Conservation (phyloP, 2,888 invertebrate genomes). For the Tinea trinotella region DNA sequence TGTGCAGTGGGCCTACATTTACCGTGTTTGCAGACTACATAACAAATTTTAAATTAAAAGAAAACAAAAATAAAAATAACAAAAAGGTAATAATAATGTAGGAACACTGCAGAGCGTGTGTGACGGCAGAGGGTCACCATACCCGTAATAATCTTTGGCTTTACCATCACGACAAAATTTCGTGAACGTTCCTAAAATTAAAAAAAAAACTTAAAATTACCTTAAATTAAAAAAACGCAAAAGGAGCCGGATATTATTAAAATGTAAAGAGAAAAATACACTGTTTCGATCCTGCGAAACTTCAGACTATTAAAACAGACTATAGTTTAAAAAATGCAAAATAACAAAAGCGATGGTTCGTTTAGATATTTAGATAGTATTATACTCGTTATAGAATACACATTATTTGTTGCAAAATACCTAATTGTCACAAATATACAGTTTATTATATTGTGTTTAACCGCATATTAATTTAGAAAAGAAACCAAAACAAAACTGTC, state of each 20-base stretch:
- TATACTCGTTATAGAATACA: too few relatives aligned
- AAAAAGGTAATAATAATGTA: constrained; percentile 30
- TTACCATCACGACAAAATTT: constrained; percentile 65
- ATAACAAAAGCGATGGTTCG: not conserved
- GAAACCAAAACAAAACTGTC: not conserved
- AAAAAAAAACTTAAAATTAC: constrained; percentile 21
- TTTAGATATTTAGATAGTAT: not conserved
- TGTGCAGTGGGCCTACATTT: constrained; percentile 35
- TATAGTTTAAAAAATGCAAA: not conserved
- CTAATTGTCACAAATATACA: too few relatives aligned
- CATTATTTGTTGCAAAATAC: too few relatives aligned
- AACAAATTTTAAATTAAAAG: not conserved
- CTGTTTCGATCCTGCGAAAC: constrained; percentile 7
- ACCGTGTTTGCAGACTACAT: not conserved
- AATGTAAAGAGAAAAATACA: not conserved
- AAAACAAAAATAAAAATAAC: not conserved
- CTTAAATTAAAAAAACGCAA: constrained; percentile 12
- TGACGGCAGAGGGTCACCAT: constrained; percentile 73
- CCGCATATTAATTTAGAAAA: not conserved
- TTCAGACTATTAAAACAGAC: not conserved
- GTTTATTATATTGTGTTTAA: too few relatives aligned
- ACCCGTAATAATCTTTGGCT: constrained; percentile 73
- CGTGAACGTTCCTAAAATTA: constrained; percentile 23
- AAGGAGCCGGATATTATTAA: not conserved
- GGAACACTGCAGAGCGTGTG: constrained; percentile 44